Percentiles rank a stretch among this genome's conserved stretches.
These are phyloP conservation scores for Odontamblyopus lacepedii DNA, from an alignment of 2,797 vertebrate species.

Conservation along the genomic window DNA sequence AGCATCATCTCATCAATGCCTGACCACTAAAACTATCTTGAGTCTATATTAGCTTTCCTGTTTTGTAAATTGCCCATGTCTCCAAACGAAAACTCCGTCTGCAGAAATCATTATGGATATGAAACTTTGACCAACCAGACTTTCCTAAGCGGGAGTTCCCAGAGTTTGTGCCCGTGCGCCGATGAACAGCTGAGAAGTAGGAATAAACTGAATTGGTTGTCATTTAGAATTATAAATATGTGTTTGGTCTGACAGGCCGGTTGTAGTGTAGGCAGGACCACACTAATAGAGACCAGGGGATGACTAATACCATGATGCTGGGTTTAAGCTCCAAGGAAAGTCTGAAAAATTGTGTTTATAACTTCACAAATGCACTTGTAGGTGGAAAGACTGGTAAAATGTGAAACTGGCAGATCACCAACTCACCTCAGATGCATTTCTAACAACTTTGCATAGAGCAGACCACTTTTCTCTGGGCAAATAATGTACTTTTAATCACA, in stretches of 20 bases:
- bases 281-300: neutral
- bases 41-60: constrained; percentile 74
- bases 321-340: neutral
- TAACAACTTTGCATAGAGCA: too few relatives aligned
- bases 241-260: constrained; percentile 46
- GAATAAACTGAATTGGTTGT: constrained; percentile 38
- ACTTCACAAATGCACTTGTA: neutral
- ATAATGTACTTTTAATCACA: too few relatives aligned
- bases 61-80: constrained; percentile 70
- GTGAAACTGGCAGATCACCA: neutral
- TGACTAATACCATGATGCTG: constrained; percentile 1
- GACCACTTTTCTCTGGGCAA: too few relatives aligned
- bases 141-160: constrained; percentile 54
- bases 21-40: constrained; percentile 64
- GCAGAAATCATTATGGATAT: constrained; percentile 61
- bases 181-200: constrained; percentile 47
- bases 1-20: constrained; percentile 74
- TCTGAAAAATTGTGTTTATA: neutral
- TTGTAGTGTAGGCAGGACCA: neutral
- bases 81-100: constrained; percentile 56
- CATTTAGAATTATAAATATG: constrained; percentile 53
- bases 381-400: neutral
- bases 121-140: constrained; percentile 46
- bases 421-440: neutral
- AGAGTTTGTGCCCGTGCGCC: constrained; percentile 50